phyloP scores from a whole-genome alignment of 2,888 invertebrate species.

The Siphlonurus alternatus region DNA sequence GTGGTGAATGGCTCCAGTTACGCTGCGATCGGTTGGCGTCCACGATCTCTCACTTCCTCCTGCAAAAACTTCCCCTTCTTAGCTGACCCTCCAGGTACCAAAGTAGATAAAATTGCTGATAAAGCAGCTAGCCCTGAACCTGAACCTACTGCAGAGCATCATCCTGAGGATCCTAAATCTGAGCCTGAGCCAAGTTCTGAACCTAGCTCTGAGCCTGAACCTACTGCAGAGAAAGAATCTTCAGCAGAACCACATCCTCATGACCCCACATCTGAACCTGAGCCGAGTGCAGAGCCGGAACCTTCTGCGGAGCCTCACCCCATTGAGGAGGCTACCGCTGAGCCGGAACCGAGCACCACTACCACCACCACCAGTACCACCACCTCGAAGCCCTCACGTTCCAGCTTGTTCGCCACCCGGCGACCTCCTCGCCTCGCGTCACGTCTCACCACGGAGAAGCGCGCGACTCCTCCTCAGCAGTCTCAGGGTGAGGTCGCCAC shows the following conservation, averaged over 20 bases:
- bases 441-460: neutral
- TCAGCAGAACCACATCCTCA: constrained; percentile 25
- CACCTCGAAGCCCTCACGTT: neutral
- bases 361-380: neutral
- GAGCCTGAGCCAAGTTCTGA: constrained; percentile 15
- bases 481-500: constrained; percentile 50
- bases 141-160: constrained; percentile 19
- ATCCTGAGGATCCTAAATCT: constrained; percentile 19
- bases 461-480: neutral
- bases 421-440: neutral
- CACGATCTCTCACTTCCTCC: constrained; percentile 48
- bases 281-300: constrained; percentile 17
- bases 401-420: neutral
- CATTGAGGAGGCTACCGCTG: constrained; percentile 14
- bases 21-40: constrained; percentile 85
- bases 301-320: constrained; percentile 6
- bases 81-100: constrained; percentile 23
- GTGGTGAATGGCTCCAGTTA: constrained; percentile 79
- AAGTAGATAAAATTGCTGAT: constrained; percentile 21
- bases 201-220: constrained; percentile 24
- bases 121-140: constrained; percentile 14
- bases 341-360: constrained; percentile 8
- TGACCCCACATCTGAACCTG: no score
- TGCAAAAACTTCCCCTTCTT: constrained; percentile 69
- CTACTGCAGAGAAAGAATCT: constrained; percentile 28